phyloP scores from a whole-genome alignment of 2,888 invertebrate genomes.

The Seladonia tumulorum region DNA sequence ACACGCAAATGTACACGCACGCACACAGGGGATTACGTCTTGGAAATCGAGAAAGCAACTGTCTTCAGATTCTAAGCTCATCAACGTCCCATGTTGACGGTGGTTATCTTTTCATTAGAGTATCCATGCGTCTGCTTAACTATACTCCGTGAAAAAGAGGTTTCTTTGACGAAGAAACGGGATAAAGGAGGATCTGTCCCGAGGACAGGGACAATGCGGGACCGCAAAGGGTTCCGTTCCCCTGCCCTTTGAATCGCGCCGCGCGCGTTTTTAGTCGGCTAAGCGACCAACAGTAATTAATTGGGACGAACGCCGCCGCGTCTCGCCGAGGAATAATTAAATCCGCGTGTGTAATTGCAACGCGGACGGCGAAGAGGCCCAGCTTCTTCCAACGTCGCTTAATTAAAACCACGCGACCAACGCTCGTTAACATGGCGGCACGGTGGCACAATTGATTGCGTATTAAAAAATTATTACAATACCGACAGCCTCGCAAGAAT shows the following conservation, averaged over 20 bases:
- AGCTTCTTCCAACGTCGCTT: constrained; percentile 41
- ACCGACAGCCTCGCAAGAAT: neutral
- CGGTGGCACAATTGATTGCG: no score
- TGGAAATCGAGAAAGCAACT: constrained; percentile 51
- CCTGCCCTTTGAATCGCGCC: constrained; percentile 34
- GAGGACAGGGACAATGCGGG: neutral
- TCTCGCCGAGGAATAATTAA: constrained; percentile 55
- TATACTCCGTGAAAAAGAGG: neutral
- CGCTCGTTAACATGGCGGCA: neutral
- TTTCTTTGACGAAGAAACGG: neutral
- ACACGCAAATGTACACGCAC: neutral
- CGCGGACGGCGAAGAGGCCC: constrained; percentile 18
- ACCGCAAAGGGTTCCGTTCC: constrained; percentile 10
- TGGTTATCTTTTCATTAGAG: neutral
- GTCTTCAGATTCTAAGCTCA: neutral
- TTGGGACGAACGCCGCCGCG: constrained; percentile 32
- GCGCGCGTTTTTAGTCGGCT: constrained; percentile 17
- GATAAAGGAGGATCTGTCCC: neutral
- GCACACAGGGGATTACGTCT: neutral
- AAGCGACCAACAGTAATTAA: constrained; percentile 60
- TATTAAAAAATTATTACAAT: no score
- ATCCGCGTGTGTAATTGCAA: constrained; percentile 60
- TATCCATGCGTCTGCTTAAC: neutral
- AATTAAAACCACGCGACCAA: constrained; percentile 39
- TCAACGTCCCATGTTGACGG: neutral